Evolutionary conservation across 2,113 vertebrate species (phyloP).

Genomic region (Myotis yumanensis): DNA sequence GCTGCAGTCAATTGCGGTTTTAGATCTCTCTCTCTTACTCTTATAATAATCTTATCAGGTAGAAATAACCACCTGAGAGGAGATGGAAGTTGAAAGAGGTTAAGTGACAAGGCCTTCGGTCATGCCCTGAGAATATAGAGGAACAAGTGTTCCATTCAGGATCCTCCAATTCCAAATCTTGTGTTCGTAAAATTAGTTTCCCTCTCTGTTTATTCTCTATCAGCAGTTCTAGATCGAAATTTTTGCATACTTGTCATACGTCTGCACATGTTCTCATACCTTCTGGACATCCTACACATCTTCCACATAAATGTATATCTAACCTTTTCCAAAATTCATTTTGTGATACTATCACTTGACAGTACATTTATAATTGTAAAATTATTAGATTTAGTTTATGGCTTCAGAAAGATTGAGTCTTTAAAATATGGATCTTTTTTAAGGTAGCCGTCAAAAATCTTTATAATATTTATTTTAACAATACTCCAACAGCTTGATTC

Average conservation of each 20-base stretch:
- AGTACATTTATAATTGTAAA: neutral
- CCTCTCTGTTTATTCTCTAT: neutral
- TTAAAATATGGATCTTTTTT: neutral
- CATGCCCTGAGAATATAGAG: neutral
- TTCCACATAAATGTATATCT: neutral
- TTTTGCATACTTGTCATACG: neutral
- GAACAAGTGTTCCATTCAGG: fast-evolving
- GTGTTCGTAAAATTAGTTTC: neutral
- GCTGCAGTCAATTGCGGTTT: neutral
- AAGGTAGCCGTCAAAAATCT: neutral
- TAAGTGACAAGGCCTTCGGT: neutral
- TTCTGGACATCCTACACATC: neutral
- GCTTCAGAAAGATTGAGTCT: neutral
- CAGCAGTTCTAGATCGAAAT: neutral
- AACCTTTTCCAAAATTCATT: conserved; percentile 23
- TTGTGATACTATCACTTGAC: neutral
- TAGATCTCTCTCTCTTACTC: neutral
- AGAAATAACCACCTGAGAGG: neutral
- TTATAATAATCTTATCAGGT: neutral
- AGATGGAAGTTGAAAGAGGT: neutral
- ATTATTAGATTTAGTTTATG: neutral
- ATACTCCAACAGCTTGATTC: neutral
- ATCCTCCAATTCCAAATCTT: neutral
- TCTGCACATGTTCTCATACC: neutral
- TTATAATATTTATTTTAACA: conserved; percentile 14